Conservation (phyloP, 2,888 invertebrate species). For the Malachius bipustulatus region DNA sequence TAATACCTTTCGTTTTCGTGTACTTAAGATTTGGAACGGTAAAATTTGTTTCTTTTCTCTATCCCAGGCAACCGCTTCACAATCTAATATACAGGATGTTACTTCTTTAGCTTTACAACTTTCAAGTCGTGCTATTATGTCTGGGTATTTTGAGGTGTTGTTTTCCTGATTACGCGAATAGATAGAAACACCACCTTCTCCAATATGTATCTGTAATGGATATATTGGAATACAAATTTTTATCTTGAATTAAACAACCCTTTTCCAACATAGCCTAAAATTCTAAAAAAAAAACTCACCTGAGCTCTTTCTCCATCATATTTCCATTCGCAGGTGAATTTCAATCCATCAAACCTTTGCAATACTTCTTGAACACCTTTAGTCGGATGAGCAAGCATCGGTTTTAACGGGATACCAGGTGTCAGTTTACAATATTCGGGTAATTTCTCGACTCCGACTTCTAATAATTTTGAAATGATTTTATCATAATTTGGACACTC, state of each 20-base stretch:
- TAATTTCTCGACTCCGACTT: constrained; percentile 62
- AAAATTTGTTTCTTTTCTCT: constrained; percentile 72
- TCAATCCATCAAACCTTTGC: constrained; percentile 53
- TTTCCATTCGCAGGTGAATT: constrained; percentile 98
- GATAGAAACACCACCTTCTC: constrained; percentile 59
- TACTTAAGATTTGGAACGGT: constrained; percentile 93
- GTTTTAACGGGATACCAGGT: constrained; percentile 90
- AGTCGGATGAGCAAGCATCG: constrained; percentile 98
- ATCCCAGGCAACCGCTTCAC: constrained; percentile 97
- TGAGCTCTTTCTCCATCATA: constrained; percentile 99
- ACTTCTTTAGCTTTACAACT: constrained; percentile 46
- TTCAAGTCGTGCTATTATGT: constrained; percentile 65
- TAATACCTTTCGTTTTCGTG: constrained; percentile 83
- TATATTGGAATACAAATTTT: not conserved
- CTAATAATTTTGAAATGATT: constrained; percentile 66
- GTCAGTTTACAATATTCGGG: constrained; percentile 72
- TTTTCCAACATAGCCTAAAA: too few relatives aligned
- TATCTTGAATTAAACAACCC: not conserved
- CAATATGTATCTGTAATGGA: constrained; percentile 57
- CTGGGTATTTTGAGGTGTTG: constrained; percentile 91
- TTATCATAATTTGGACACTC: constrained; percentile 92
- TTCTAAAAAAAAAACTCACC: constrained; percentile 39
- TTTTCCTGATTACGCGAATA: constrained; percentile 95
- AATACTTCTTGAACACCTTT: constrained; percentile 86
- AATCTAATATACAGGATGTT: constrained; percentile 80